These are phyloP conservation scores for Hexactinellida sp. DNA, from an alignment of 37 sponge, comb jelly and placozoan species.

Conservation along the genomic window DNA sequence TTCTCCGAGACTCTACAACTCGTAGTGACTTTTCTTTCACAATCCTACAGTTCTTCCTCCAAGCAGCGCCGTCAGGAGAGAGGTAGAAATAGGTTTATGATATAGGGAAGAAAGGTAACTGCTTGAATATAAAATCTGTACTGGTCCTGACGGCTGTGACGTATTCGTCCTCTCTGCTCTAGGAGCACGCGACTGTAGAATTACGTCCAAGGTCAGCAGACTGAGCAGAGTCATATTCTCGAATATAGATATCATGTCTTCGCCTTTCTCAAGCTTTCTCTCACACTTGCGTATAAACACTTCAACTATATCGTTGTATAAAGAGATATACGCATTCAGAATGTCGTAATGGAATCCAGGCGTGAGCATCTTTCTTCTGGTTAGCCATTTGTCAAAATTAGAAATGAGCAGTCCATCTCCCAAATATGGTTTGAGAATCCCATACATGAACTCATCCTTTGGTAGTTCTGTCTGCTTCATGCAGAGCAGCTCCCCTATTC, in stretches of 20 bases:
- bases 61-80: constrained; percentile 30
- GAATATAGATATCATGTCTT: constrained; percentile 30
- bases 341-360: constrained; percentile 70
- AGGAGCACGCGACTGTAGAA: no score
- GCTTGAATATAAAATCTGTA: background rate
- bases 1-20: no score
- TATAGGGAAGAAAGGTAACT: constrained; percentile 16
- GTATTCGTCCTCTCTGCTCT: no score
- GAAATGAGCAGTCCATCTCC: no score
- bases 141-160: background rate
- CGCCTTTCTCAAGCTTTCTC: background rate
- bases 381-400: no score
- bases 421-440: background rate
- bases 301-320: constrained; percentile 37
- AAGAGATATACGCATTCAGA: constrained; percentile 43
- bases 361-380: constrained; percentile 52
- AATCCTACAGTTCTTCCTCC: constrained; percentile 13
- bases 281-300: constrained; percentile 19
- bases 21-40: constrained; percentile 29
- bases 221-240: constrained; percentile 26
- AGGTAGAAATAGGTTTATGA: constrained; percentile 31
- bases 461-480: background rate
- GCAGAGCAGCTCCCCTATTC: background rate
- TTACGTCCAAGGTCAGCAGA: constrained; percentile 49
- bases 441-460: background rate